phyloP scores from a whole-genome alignment of 2,113 vertebrate genomes.

The Seriola quinqueradiata region DNA sequence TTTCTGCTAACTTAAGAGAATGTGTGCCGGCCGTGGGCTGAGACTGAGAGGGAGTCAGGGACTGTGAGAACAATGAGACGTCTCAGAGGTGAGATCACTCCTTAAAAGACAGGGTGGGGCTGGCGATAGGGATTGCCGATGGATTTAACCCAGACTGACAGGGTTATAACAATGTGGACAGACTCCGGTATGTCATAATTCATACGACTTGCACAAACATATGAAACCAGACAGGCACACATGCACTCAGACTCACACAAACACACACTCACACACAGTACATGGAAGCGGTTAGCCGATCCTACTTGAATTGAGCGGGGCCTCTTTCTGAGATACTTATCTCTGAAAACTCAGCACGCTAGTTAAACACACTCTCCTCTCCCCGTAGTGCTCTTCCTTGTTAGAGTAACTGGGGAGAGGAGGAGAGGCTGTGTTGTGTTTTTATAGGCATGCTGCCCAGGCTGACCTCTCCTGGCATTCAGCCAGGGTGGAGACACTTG shows the following conservation, averaged over 20 bases:
- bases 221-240: neutral
- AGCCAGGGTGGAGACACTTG: conserved; percentile 69
- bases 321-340: conserved; percentile 69
- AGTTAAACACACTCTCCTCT: conserved; percentile 40
- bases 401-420: conserved; percentile 36
- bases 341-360: conserved; percentile 52
- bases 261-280: neutral
- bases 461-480: conserved; percentile 71
- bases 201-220: conserved; percentile 12
- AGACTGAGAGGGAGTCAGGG: conserved; percentile 5
- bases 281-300: conserved; percentile 34
- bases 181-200: conserved; percentile 19
- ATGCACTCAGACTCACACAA: neutral
- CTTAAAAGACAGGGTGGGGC: conserved; percentile 63
- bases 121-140: conserved; percentile 54
- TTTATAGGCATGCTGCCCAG: conserved; percentile 56
- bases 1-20: neutral
- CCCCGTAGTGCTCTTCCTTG: conserved; percentile 17
- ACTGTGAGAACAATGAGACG: conserved; percentile 55
- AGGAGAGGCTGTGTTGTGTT: conserved; percentile 52
- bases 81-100: conserved; percentile 75
- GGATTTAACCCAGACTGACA: conserved; percentile 67
- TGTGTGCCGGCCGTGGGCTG: neutral
- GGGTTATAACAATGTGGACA: conserved; percentile 27
- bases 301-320: conserved; percentile 41